phyloP scores from a whole-genome alignment of 1,140 invertebrate species.

The Diorhabda elongata region DNA sequence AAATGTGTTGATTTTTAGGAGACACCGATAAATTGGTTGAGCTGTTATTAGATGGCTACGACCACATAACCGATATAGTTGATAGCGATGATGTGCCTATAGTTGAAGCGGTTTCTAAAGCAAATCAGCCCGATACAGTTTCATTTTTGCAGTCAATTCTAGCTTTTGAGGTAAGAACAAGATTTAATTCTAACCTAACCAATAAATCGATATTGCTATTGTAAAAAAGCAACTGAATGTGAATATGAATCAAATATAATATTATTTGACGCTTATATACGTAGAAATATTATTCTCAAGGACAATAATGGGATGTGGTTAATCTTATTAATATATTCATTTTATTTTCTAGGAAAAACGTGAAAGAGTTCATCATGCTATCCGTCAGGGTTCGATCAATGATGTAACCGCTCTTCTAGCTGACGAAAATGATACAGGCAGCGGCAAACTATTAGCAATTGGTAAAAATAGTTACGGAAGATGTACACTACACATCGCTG shows the following conservation, averaged over 20 bases:
- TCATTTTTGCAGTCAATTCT: conserved; percentile 64
- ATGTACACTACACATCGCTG: conserved; percentile 75
- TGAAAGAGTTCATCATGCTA: conserved; percentile 70
- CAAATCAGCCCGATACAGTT: conserved; percentile 60
- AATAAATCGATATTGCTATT: no score
- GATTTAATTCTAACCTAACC: no score
- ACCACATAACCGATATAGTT: conserved; percentile 75
- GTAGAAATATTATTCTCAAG: no score
- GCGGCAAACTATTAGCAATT: conserved; percentile 63
- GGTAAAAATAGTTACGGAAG: conserved; percentile 71
- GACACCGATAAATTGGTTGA: conserved; percentile 72
- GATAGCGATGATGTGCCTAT: conserved; percentile 66
- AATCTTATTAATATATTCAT: neutral
- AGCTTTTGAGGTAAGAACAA: conserved; percentile 63
- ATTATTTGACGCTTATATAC: no score
- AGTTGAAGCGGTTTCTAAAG: conserved; percentile 60
- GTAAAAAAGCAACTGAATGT: no score
- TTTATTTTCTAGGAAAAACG: conserved; percentile 57
- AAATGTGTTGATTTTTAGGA: conserved; percentile 50
- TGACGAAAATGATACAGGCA: conserved; percentile 52
- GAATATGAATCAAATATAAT: no score
- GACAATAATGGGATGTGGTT: no score
- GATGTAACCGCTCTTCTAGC: conserved; percentile 59
- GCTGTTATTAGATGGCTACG: conserved; percentile 77
- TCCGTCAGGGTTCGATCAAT: conserved; percentile 61